Conservation (phyloP, 2,888 invertebrate species). For the Xestoiulus laeticollis region DNA sequence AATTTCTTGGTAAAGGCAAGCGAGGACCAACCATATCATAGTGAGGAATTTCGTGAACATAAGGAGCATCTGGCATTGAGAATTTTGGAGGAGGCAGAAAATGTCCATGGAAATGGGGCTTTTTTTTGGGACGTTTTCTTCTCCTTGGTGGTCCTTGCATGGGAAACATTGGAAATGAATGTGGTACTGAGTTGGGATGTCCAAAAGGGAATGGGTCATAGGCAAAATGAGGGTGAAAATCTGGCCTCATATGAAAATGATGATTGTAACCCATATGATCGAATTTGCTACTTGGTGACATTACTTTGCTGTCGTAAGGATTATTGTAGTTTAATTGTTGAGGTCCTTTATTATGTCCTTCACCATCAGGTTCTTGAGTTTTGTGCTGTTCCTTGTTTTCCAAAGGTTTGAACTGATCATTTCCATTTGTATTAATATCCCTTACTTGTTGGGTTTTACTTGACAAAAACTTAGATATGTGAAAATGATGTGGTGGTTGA, state of each 20-base stretch:
- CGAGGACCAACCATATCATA: background rate
- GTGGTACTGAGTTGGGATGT: background rate
- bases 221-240: background rate
- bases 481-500: background rate
- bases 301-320: background rate
- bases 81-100: background rate
- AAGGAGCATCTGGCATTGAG: background rate
- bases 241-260: background rate
- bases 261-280: background rate
- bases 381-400: background rate
- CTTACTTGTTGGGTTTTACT: background rate
- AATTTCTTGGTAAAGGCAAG: background rate
- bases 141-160: background rate
- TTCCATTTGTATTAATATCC: background rate
- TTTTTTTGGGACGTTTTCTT: background rate
- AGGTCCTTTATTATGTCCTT: background rate
- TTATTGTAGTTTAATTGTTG: background rate
- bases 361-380: background rate
- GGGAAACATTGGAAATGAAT: background rate
- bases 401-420: background rate
- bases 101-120: background rate
- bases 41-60: background rate
- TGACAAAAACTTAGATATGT: background rate
- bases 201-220: background rate
- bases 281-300: background rate